Evolutionary conservation across 2,797 vertebrate species (phyloP), one percentile per base, ranked within the genome.

Genomic region (Sebastolobus altivelis): DNA sequence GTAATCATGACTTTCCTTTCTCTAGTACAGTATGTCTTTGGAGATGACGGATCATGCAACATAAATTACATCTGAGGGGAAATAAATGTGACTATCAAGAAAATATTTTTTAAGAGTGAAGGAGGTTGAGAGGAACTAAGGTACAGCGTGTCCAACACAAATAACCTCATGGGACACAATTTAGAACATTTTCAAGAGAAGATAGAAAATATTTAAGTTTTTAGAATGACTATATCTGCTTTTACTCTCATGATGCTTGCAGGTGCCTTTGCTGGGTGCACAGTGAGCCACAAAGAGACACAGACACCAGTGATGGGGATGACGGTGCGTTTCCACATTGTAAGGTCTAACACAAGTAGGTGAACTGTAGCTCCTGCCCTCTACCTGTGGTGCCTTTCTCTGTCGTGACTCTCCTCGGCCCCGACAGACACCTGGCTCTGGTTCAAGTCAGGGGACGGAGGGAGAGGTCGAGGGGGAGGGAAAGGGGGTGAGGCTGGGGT

Each of bases 321-420:
- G 77, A 70, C 27, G n/a, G 35, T 61, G 63, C 56, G 43, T 60
- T 75, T 82, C 14, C 55, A 70, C 61, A 46, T 27, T 65, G 43
- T 79, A 69, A 72, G 5, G 29, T 22, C 60, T 38, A 72, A 80
- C n/a, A 72, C 49, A 83, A 72, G 55, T 6, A 65, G 22, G 79
- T 77, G 77, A 80, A 73, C 66, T 81, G 77, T 54, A 77, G 79
- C 63, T 66, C 65, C 61, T 83, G 43, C 37, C 87, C 80, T 93
- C 96, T 97, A 97, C 96, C 96, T 97, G 95, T 78, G 91, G 88
- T 92, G 92, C 88, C 92, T 95, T 83, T 95, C 93, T 80, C 90
- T 60, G 83, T 80, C 79, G 72, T 88, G 65, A 78, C 77, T 77
- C 83, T 81, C 67, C 29, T 40, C 9, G 52, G 73, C 56, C 56